Evolutionary conservation across 2,888 invertebrate species (phyloP), one percentile per base, ranked within the genome.

Genomic region (Smittia aterrima): DNA sequence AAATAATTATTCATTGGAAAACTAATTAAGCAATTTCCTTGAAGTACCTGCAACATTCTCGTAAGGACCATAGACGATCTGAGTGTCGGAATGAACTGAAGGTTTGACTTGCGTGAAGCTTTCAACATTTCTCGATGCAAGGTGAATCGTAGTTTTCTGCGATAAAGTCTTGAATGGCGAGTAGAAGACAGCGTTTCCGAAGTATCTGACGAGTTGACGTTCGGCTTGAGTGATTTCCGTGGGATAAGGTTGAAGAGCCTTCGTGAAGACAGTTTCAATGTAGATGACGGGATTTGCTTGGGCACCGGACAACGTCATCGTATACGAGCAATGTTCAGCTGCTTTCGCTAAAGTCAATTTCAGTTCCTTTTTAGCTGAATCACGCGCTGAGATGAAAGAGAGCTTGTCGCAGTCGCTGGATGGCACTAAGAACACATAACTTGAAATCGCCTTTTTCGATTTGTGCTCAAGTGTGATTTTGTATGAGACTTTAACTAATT

Each of bases 41-140:
- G 89, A 84, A 76, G 76, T 76, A 82, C 83, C 79, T 76, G 86
- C 84, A 75, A 90, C 85, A 78, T 93, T 91, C 74, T 91, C 88
- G 81, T 92, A 97, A 0, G 97, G 92, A 3, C 99, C 99, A 81
- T 96, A 97, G 0, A 86, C 88, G 66, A 99, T 87, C n/a, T 88
- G 87, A 25, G 89, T 90, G 76, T 96, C 95, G 68, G 89, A 87
- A 78, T 92, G 90, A 9, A 88, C 85, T 64, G 90, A 89, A 1
- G 96, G 96, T 80, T 93, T 93, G 1, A 90, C 81, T 82, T 92
- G 92, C 0, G 93, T 90, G 80, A 90, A 95, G 0, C 88, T 88
- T 81, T 96, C 95, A 18, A 98, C 85, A 77, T 87, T 91, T 77
- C 90, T 88, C 0, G 95, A 90, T 66, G 92, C 89, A 72, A 95